Evolutionary conservation across 37 sponge, comb jelly and placozoan species (phyloP).

Genomic region (Chondrilla cf. caribensis): DNA sequence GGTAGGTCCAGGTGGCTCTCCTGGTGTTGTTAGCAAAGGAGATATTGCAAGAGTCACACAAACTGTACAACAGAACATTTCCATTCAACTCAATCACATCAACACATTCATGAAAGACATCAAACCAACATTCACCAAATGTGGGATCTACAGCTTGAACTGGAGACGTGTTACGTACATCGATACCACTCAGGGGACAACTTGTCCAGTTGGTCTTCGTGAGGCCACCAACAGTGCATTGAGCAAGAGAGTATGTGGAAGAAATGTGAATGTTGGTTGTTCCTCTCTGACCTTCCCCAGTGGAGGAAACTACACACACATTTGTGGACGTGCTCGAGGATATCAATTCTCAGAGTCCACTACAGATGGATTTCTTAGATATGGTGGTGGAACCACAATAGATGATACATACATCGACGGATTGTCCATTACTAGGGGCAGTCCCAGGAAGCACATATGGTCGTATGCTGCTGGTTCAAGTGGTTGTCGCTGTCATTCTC

Average conservation of each 20-base stretch:
- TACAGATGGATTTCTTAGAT: background rate
- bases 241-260: background rate
- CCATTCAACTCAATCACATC: background rate
- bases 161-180: background rate
- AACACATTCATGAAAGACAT: background rate
- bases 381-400: background rate
- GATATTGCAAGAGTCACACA: background rate
- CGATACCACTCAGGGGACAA: too few relatives aligned
- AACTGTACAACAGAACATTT: conserved; percentile 1
- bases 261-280: background rate
- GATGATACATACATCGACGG: background rate
- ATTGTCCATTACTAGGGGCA: background rate
- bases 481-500: background rate
- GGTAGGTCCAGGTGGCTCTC: background rate
- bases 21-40: background rate
- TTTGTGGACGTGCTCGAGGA: background rate
- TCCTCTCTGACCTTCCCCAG: background rate
- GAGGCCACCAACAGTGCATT: background rate
- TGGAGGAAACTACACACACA: background rate
- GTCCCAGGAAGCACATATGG: background rate
- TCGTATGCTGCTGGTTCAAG: background rate
- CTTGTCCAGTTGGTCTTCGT: background rate
- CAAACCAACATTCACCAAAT: background rate
- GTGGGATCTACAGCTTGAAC: background rate
- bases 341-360: background rate